Evolutionary conservation across 2,113 vertebrate species (phyloP), one percentile per base, ranked within the genome.

Genomic region (Dromiciops gliroides): DNA sequence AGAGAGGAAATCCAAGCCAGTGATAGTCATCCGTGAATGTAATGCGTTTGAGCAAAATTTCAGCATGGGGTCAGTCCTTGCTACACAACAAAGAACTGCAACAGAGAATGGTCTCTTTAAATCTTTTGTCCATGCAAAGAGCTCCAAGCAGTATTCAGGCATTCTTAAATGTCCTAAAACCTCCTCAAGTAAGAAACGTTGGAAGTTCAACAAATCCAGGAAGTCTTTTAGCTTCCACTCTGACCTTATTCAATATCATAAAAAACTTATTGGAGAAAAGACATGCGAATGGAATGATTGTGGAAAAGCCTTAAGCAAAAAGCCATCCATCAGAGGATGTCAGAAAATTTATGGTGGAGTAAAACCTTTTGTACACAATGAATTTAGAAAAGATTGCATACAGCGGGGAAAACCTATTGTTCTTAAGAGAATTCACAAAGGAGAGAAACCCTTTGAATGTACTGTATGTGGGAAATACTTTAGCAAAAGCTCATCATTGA

Each of bases 201-300:
- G 94, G 23, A 89, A 93, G 8, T 99, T 99, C 50, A 91, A 98
- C 0, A 98, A 96, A 89, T 99, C 99, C 28, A 98, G 98, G 4
- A 99, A 99, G 96, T 98, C 98, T 49, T 99, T 99, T 94, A 97
- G 98, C 92, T 99, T 98, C 92, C 97, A 93, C 48, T 99, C 98
- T 24, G 98, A 98, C 51, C 91, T 99, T 51, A 99, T 99, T 92
- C 98, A 98, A 75, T 99, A 99, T 93, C 98, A 97, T 37, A 98
- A 98, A n/a, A 98, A 97, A 48, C 98, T 99, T 97, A 99, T 98
- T 0, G 96, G 96, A 31, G 96, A 97, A 95, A 95, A 92, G 0
- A 50, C 95, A 3, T 96, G 92, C 53, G 75, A 92, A 3, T 93
- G 96, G 60, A 75, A 50, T 7, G 94, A 97, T 67, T 95, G 95